Percentiles rank a stretch among this genome's conserved stretches.
phyloP scores from a whole-genome alignment of 2,113 vertebrate genomes.

The Calidris pugnax region DNA sequence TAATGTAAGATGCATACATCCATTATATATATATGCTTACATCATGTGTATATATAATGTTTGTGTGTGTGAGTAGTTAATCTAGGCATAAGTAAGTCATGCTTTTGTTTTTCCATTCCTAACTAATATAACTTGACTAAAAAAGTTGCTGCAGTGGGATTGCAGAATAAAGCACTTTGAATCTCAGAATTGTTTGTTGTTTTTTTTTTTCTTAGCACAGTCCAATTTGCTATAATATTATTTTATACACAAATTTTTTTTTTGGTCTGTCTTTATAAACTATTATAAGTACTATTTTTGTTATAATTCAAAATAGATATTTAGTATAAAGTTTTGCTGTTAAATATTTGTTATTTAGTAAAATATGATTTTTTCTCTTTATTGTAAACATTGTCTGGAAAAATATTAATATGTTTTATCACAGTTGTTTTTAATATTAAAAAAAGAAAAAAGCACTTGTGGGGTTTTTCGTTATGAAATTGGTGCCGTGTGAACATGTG shows the following conservation, averaged over 20 bases:
- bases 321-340: constrained; percentile 93
- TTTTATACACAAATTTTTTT: constrained; percentile 77
- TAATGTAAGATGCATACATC: not conserved
- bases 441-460: constrained; percentile 85
- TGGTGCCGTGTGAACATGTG: constrained; percentile 86
- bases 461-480: constrained; percentile 80
- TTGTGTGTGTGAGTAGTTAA: constrained; percentile 38
- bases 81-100: constrained; percentile 52
- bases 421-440: constrained; percentile 90
- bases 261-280: constrained; percentile 83
- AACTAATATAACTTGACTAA: constrained; percentile 78
- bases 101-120: constrained; percentile 65
- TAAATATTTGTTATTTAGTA: constrained; percentile 99
- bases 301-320: constrained; percentile 99
- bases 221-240: constrained; percentile 73
- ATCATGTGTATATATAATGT: constrained; percentile 1
- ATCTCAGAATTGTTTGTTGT: constrained; percentile 63
- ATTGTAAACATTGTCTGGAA: constrained; percentile 89
- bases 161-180: constrained; percentile 85
- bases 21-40: constrained; percentile 26
- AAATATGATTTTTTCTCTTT: constrained; percentile 86
- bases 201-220: constrained; percentile 55
- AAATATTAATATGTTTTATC: constrained; percentile 95
- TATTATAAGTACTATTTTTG: constrained; percentile 99
- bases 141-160: constrained; percentile 73